phyloP scores from a whole-genome alignment of 2,888 invertebrate genomes.

The Andrena camellia region DNA sequence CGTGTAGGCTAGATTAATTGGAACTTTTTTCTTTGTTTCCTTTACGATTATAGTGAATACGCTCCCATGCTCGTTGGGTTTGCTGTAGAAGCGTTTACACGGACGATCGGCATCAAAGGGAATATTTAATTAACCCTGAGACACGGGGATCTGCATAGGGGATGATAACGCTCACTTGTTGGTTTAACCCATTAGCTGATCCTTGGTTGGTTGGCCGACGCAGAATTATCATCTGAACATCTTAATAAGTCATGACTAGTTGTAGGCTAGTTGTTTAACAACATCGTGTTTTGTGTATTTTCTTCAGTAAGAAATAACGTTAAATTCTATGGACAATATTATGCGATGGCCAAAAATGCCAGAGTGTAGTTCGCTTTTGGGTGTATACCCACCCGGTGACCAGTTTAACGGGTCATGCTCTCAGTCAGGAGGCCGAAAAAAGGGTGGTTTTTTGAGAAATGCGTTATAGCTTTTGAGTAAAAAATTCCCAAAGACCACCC shows the following conservation, averaged over 20 bases:
- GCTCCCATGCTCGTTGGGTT: background rate
- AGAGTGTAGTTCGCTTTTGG: background rate
- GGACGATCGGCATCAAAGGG: constrained; percentile 69
- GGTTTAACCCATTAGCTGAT: constrained; percentile 42
- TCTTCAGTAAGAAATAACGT: background rate
- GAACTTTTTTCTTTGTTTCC: constrained; percentile 1
- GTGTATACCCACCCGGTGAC: background rate
- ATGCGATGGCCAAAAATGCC: no score
- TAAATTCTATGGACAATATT: no score
- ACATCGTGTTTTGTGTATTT: background rate
- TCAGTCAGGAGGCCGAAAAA: no score
- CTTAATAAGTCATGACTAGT: background rate
- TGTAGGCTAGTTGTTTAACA: background rate
- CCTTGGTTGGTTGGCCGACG: constrained; percentile 18
- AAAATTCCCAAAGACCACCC: no score
- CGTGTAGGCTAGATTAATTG: constrained; percentile 11
- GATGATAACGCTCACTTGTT: constrained; percentile 36
- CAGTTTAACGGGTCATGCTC: no score
- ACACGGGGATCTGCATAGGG: constrained; percentile 16
- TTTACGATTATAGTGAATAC: constrained; percentile 22
- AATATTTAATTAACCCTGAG: constrained; percentile 71
- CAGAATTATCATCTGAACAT: constrained; percentile 8
- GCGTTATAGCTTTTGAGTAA: no score
- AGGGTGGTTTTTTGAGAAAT: no score
- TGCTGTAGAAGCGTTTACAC: background rate